Conservation (phyloP, 2,113 vertebrate species). For the Burhinus oedicnemus region DNA sequence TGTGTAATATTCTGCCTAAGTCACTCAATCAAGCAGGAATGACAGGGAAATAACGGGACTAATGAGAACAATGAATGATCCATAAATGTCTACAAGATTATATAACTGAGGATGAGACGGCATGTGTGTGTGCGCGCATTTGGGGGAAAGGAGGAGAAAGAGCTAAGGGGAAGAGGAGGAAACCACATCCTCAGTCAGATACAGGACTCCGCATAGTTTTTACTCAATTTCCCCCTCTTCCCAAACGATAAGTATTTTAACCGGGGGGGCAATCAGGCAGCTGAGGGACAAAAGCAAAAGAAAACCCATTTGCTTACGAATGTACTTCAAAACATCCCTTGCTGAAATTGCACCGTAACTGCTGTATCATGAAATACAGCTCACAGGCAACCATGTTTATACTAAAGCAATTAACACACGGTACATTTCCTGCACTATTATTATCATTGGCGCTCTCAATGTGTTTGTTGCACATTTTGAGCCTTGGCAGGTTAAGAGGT, state of each 20-base stretch:
- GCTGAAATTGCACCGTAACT: neutral
- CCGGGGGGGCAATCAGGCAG: neutral
- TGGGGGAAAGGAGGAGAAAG: neutral
- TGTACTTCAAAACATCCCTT: neutral
- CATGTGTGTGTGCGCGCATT: neutral
- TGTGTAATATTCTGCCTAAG: neutral
- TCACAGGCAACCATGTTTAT: conserved; percentile 35
- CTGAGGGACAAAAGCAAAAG: neutral
- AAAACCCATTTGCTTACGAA: neutral
- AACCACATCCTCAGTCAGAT: neutral
- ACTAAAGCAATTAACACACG: conserved; percentile 31
- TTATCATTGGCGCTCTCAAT: neutral
- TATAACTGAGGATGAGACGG: neutral
- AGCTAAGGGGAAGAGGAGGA: neutral
- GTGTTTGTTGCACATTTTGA: neutral
- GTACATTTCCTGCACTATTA: conserved; percentile 18
- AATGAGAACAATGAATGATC: conserved; percentile 18
- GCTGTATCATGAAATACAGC: neutral
- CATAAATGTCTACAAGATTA: neutral
- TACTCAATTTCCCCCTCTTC: neutral
- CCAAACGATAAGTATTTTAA: neutral
- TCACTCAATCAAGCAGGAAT: neutral
- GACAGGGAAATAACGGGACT: conserved; percentile 21
- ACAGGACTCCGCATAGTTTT: neutral
- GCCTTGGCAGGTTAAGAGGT: neutral